A percentile compares a stretch with the other conserved stretches of the same genome.
These are phyloP conservation scores for Norana najaformis DNA, from an alignment of 2,888 invertebrate genomes.

Conservation along the genomic window DNA sequence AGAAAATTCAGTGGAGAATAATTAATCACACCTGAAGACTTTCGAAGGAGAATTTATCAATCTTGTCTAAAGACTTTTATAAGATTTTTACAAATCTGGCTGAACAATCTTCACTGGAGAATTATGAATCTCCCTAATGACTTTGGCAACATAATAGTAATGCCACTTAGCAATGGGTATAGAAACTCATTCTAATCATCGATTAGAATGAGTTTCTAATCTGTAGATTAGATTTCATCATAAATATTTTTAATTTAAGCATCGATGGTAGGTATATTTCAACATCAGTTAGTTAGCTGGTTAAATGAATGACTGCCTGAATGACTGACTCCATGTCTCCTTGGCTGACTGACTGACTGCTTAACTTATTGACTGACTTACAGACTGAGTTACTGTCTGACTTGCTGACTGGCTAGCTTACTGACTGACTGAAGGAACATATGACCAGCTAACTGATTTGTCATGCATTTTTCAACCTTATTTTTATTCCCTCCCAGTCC, in stretches of 20 bases:
- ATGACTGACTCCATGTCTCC: not conserved
- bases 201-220: too few relatives aligned
- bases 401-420: not conserved
- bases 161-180: not conserved
- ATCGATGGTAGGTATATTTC: not conserved
- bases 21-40: not conserved
- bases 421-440: too few relatives aligned
- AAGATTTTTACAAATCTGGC: not conserved
- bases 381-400: not conserved
- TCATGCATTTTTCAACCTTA: not conserved
- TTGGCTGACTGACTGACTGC: not conserved
- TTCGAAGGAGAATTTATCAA: not conserved
- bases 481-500: too few relatives aligned
- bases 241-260: not conserved
- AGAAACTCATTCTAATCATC: not conserved
- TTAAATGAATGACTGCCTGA: not conserved
- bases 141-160: too few relatives aligned
- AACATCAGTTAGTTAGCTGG: too few relatives aligned
- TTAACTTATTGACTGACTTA: not conserved
- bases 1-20: not conserved
- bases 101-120: not conserved
- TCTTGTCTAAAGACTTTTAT: too few relatives aligned
- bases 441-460: not conserved
- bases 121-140: not conserved
- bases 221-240: not conserved